phyloP scores from a whole-genome alignment of 2,113 vertebrate species.

The Herpetotheres cachinnans region DNA sequence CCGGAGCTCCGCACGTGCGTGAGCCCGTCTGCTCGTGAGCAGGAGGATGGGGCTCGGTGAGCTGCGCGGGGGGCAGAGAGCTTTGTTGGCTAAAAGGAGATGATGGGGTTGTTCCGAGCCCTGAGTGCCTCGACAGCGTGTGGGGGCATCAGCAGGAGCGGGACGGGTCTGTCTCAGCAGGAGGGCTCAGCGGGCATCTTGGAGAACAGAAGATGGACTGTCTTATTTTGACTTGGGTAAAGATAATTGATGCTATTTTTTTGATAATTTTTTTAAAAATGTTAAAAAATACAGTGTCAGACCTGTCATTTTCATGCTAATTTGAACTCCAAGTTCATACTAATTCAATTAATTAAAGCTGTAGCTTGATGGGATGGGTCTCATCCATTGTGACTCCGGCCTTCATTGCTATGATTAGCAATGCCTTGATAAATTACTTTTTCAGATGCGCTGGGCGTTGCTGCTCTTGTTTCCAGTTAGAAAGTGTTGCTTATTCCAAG shows the following conservation, averaged over 20 bases:
- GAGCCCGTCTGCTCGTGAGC: background rate
- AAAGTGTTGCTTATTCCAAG: background rate
- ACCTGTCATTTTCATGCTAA: background rate
- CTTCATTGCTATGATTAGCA: background rate
- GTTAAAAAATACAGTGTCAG: background rate
- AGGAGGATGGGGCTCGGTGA: background rate
- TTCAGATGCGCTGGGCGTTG: background rate
- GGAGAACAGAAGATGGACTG: background rate
- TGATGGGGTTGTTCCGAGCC: background rate
- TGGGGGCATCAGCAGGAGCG: background rate
- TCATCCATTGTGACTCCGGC: background rate
- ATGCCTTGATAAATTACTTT: background rate
- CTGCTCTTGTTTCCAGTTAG: background rate
- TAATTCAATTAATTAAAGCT: conserved; percentile 10
- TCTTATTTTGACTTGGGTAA: background rate
- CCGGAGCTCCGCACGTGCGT: background rate
- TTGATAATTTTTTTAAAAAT: fast-evolving
- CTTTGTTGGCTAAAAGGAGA: background rate
- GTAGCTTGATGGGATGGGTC: background rate
- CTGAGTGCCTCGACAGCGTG: fast-evolving
- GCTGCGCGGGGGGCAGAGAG: background rate
- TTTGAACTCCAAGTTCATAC: background rate
- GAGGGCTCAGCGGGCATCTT: background rate
- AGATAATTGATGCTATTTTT: background rate
- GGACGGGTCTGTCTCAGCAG: background rate